Base-by-base conservation (phyloP, 1,140 invertebrate species). In the Trichoplusia ni region DNA sequence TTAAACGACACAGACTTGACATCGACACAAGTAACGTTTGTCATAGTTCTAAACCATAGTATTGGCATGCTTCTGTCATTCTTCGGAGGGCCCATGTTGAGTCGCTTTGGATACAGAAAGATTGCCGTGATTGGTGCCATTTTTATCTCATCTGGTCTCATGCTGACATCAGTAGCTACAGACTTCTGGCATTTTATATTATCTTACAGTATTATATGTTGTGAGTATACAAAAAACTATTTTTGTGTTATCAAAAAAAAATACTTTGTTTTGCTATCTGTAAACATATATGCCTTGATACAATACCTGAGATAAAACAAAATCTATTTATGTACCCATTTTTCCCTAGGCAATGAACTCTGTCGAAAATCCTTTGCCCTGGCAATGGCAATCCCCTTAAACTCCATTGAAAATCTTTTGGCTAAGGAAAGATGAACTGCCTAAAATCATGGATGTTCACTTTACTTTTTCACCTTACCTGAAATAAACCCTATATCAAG, bases 41-140 rank as follows among this genome's bases (percentile, higher is more conserved):
- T 94, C 8, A 91, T 94, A 25, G 93, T 92, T 61, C 73, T 93
- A 2, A 94, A 94, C 75, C 90, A 92, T 79, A 92, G 92, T 1
- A 90, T 94, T 69, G 93, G 93, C 11, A 93, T 94, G 90, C 77
- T 92, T 5, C 69, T 94, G n/a, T 93, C 93, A 1, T 80, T 94
- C 31, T 90, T 92, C 54, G 92, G 92, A 64, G 93, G 93, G 0
- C 93, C 91, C 9, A 77, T 94, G 7, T 78, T 94, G 29, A 83
- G 85, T 11, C 88, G 72, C 19, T 93, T 91, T 67, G 90, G 92
- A 4, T 94, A 92, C 69, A 87, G 93, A 64, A 93, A 92, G 77
- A 85, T 93, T 1, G 92, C 92, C 1, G 81, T 92, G 4, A 19
- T 75, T 33, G 93, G 92, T 8, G 77, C 91, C 6, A 21, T 92